Conservation (phyloP, 2,888 invertebrate genomes). For the Epinotia bilunana region DNA sequence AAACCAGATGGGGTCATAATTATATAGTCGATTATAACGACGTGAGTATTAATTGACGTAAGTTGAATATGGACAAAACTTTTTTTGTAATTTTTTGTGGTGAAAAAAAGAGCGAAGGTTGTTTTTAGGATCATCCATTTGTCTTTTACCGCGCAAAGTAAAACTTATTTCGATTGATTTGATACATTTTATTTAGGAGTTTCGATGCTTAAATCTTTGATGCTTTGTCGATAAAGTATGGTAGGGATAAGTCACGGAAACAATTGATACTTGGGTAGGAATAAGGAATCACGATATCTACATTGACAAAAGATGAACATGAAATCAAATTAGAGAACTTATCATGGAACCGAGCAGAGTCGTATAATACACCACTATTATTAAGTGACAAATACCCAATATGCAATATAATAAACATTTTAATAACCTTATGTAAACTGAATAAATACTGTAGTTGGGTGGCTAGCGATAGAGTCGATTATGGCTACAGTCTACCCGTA, state of each 20-base stretch:
- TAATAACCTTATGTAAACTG: neutral
- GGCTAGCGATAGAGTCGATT: conserved; percentile 36
- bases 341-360: conserved; percentile 63
- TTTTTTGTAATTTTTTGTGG: conserved; percentile 15
- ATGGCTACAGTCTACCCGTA: conserved; percentile 69
- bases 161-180: neutral
- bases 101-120: neutral
- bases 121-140: neutral
- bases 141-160: neutral
- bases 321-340: conserved; percentile 71
- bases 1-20: conserved; percentile 49
- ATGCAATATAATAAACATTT: neutral
- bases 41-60: conserved; percentile 23
- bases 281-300: conserved; percentile 57
- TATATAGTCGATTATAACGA: conserved; percentile 38
- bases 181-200: neutral
- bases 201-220: neutral
- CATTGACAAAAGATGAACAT: conserved; percentile 68
- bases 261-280: neutral
- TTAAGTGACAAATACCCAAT: conserved; percentile 71
- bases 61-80: conserved; percentile 28
- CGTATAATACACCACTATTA: conserved; percentile 73
- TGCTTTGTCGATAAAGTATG: neutral
- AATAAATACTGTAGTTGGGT: conserved; percentile 3
- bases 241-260: conserved; percentile 5